Evolutionary conservation across 2,113 vertebrate species (phyloP), one percentile per base, ranked within the genome.

Genomic region (Hypomesus transpacificus): DNA sequence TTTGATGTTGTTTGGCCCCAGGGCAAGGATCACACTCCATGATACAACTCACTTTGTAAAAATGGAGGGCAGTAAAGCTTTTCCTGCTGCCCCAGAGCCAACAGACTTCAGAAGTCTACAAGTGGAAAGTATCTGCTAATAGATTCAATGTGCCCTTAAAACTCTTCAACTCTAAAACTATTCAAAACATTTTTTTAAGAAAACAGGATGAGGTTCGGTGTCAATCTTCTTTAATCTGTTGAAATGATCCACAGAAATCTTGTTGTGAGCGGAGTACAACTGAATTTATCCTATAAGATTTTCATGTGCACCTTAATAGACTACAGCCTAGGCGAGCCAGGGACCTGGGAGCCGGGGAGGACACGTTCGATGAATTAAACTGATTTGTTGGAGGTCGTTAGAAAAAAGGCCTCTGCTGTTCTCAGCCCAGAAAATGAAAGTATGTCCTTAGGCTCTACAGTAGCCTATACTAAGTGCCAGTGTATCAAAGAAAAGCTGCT

Each of bases 11-110:
- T 50, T 65, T 79, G 31, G 81, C 87, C 89, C 75, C 54, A 11
- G 80, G 89, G 76, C 82, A 90, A 76, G 78, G 82, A 87, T 90
- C 80, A 82, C 89, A 87, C 84, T 85, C 84, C 75, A 85, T 82
- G 87, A 87, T 88, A 81, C 84, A 86, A 80, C 75, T 57, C 68
- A 70, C 82, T 90, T 84, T 77, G 78, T 84, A 84, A 86, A 87
- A 80, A 24, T 14, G 71, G 76, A 81, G 79, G 80, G 80, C 73
- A 66, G 77, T 89, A 83, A 91, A 90, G 79, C 53, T 18, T 65
- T 82, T 83, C 87, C 89, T 79, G 87, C 86, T 83, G 84, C n/a
- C 72, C 18, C 77, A 79, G 71, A 78, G 74, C 26, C 34, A 76
- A 81, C 61, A 73, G 75, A 39, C 8, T 73, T 75, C 75, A 71